Base-by-base conservation (phyloP, 2,113 vertebrate genomes). In the Solea solea region DNA sequence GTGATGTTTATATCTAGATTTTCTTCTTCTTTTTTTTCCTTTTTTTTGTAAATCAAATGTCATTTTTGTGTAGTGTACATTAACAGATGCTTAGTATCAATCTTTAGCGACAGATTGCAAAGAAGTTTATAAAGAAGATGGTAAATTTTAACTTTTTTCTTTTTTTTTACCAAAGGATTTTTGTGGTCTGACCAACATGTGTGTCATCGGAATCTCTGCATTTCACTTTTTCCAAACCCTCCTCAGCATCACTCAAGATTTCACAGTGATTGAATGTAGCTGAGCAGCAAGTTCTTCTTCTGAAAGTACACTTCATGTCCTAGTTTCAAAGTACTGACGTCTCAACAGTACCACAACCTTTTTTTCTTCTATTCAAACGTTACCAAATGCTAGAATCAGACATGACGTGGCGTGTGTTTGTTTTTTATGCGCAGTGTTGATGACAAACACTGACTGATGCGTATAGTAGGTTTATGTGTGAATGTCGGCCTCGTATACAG, bases 1-100 rank as follows among this genome's bases (percentile, higher is more conserved):
- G 93, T 80, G 61, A 70, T 92, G 88, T 92, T 91, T 77, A 91
- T 91, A 93, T 69, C 50, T 86, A 79, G 70, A 85, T 80, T 88
- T 82, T 77, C 69, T 89, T 85, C 84, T 34, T 78, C 78, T 82
- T 78, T 83, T 67, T 58, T n/a, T n/a, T n/a, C n/a, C n/a, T n/a
- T n/a, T n/a, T n/a, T n/a, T 28, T 28, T 50, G 12, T 12, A 13
- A 41, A 86, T 80, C 74, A 59, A 73, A 85, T 83, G 81, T 86
- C 72, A 74, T 86, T 79, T 82, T 88, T 81, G 90, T 90, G 86
- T 93, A 91, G 90, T 77, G 34, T 69, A 82, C 73, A 66, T 86
- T 89, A 86, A 86, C 74, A 85, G 59, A 69, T 69, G 73, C 72
- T 72, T 62, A 88, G 85, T 83, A 78, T 84, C 78, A 28, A 57